phyloP scores from a whole-genome alignment of 1,140 invertebrate species.

The Diorhabda sublineata region DNA sequence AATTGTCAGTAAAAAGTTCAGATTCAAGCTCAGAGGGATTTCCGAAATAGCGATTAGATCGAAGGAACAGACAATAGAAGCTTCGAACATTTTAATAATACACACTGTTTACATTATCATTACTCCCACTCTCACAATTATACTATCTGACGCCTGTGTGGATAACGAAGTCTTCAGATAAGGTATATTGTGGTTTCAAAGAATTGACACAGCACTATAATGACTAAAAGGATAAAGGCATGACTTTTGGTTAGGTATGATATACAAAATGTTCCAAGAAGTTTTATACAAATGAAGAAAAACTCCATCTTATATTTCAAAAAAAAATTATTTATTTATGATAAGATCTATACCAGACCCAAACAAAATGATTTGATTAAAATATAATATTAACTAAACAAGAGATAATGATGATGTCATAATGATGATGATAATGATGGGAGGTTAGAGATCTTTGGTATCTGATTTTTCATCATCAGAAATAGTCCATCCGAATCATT shows the following conservation, averaged over 20 bases:
- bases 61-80: no score
- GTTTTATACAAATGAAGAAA: background rate
- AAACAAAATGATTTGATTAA: background rate
- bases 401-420: background rate
- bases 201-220: background rate
- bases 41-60: no score
- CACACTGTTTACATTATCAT: no score
- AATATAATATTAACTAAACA: background rate
- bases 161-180: no score
- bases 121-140: no score
- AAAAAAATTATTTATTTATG: background rate
- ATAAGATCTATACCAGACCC: background rate
- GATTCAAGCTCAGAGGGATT: no score
- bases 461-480: no score
- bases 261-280: background rate
- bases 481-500: no score
- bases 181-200: background rate
- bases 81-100: no score
- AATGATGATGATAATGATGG: background rate
- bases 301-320: background rate
- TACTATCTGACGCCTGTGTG: no score
- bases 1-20: no score
- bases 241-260: background rate
- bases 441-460: no score
- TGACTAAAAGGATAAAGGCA: background rate